These are phyloP conservation scores for Lasioglossum leucozonium DNA, from an alignment of 2,888 invertebrate genomes.

Conservation along the genomic window DNA sequence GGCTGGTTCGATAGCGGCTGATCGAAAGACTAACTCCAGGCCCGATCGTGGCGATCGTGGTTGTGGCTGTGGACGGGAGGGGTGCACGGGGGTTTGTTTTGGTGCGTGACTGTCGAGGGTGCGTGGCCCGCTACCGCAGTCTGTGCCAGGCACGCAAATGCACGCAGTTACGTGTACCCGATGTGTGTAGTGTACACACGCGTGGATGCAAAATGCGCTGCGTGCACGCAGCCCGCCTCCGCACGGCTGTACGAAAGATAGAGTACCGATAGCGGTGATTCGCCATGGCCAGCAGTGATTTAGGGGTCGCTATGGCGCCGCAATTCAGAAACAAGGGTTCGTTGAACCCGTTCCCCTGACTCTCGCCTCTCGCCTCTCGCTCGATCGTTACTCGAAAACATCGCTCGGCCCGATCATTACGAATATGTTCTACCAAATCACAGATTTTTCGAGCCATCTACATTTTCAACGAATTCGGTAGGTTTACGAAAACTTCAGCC, in stretches of 20 bases:
- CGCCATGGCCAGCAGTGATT: constrained; percentile 71
- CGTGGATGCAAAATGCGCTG: constrained; percentile 60
- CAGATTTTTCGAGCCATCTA: background rate
- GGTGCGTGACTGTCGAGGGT: constrained; percentile 71
- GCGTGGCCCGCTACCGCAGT: constrained; percentile 54
- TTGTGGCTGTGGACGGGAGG: background rate
- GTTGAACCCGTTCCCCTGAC: constrained; percentile 60
- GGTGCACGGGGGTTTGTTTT: constrained; percentile 71
- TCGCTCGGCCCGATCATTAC: constrained; percentile 54
- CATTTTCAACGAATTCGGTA: background rate
- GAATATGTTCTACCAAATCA: constrained; percentile 26
- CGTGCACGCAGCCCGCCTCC: constrained; percentile 64
- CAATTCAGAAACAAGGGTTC: constrained; percentile 75
- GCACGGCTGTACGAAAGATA: constrained; percentile 67
- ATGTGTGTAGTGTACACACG: constrained; percentile 7
- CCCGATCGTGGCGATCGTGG: constrained; percentile 34
- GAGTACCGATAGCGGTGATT: constrained; percentile 73
- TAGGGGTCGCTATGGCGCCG: constrained; percentile 75
- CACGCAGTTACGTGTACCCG: constrained; percentile 52
- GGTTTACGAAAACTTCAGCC: background rate
- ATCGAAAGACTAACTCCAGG: constrained; percentile 19
- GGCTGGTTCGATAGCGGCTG: constrained; percentile 16
- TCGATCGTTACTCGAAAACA: constrained; percentile 61
- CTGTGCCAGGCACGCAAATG: constrained; percentile 72
- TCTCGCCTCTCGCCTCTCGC: constrained; percentile 27